Percentiles rank a stretch among this genome's conserved stretches.
These are phyloP conservation scores for Drosophila seguyi DNA, from an alignment of 1,140 invertebrate species.

Conservation along the genomic window DNA sequence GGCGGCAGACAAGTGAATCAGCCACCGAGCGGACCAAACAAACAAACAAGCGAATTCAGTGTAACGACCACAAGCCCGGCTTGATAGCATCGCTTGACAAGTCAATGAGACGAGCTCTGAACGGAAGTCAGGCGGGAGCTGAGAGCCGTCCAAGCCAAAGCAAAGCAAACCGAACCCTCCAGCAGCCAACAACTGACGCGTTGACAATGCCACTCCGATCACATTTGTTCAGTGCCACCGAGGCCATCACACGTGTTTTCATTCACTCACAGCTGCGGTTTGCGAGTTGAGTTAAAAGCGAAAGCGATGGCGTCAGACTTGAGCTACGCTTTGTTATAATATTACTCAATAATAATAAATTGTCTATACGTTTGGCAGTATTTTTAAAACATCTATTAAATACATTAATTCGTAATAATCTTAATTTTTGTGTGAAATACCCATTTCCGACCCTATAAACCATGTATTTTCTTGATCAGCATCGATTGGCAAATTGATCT, in stretches of 20 bases:
- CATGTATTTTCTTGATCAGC: too few species aligned
- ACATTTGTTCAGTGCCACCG: conserved; percentile 39
- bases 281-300: not conserved
- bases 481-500: too few species aligned
- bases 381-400: too few species aligned
- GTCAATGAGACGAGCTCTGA: conserved; percentile 49
- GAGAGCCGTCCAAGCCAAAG: not conserved
- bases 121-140: conserved; percentile 27
- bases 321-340: not conserved
- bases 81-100: conserved; percentile 58
- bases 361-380: too few species aligned
- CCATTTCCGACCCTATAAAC: too few species aligned
- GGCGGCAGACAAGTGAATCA: conserved; percentile 50
- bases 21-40: conserved; percentile 46
- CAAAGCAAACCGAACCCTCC: conserved; percentile 13
- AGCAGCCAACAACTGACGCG: conserved; percentile 18
- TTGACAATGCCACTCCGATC: conserved; percentile 27
- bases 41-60: conserved; percentile 42
- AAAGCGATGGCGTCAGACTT: not conserved
- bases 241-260: conserved; percentile 22
- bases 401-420: too few species aligned
- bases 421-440: too few species aligned
- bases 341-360: not conserved
- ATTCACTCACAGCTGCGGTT: conserved; percentile 4
- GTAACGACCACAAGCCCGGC: conserved; percentile 51